These are phyloP conservation scores for Leptinotarsa tumamoca DNA, from an alignment of 2,888 invertebrate species.

Conservation along the genomic window DNA sequence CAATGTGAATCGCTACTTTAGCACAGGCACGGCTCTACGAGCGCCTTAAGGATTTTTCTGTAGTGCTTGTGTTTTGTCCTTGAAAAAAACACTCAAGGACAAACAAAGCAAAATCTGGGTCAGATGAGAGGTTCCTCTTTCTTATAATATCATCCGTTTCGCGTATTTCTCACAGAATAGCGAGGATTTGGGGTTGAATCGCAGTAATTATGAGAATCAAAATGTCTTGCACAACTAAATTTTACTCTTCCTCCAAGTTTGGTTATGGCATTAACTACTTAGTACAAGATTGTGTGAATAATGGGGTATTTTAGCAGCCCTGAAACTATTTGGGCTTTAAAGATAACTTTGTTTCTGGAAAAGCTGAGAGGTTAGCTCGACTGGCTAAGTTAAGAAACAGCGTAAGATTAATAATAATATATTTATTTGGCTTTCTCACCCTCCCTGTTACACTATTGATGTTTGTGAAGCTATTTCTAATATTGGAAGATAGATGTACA, in stretches of 20 bases:
- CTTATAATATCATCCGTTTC: neutral
- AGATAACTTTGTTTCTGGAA: neutral
- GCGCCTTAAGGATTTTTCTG: too few relatives aligned
- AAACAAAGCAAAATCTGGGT: neutral
- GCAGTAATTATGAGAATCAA: constrained; percentile 10
- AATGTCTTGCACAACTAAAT: constrained; percentile 6
- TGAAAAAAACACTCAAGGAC: neutral
- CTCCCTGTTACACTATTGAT: too few relatives aligned
- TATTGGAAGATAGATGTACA: too few relatives aligned
- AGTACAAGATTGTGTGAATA: neutral
- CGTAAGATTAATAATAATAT: too few relatives aligned
- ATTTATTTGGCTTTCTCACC: too few relatives aligned
- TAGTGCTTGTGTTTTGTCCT: too few relatives aligned
- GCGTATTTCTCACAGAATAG: constrained; percentile 2
- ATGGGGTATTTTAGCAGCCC: neutral
- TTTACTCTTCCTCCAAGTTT: constrained; percentile 6
- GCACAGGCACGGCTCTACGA: too few relatives aligned
- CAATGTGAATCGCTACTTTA: too few relatives aligned
- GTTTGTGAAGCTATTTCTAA: too few relatives aligned
- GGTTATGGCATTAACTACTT: constrained; percentile 3
- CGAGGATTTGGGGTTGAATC: neutral
- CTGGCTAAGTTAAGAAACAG: too few relatives aligned
- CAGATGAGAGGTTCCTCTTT: neutral
- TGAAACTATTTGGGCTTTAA: neutral
- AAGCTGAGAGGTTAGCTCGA: too few relatives aligned